phyloP scores from a whole-genome alignment of 2,888 invertebrate genomes.

The Bugula neritina region DNA sequence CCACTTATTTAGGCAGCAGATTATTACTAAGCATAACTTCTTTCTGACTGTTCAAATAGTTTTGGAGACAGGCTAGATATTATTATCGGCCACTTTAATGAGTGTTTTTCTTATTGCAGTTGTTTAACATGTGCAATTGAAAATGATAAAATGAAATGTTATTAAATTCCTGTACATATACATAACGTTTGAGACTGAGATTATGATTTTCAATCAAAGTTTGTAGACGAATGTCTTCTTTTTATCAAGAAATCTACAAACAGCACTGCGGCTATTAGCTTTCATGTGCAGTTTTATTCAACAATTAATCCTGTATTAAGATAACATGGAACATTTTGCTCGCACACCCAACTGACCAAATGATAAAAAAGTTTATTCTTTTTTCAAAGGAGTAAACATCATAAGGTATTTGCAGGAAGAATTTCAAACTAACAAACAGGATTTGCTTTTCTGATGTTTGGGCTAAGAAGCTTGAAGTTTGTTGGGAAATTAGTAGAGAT shows the following conservation, averaged over 20 bases:
- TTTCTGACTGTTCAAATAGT: conserved; percentile 16
- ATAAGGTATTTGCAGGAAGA: no score
- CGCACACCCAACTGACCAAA: neutral
- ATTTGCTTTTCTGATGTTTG: no score
- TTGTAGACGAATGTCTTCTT: conserved; percentile 14
- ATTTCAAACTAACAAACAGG: no score
- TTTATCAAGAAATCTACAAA: conserved; percentile 8
- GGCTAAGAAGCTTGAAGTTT: no score
- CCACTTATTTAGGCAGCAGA: neutral
- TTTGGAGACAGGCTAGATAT: conserved; percentile 5
- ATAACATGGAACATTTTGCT: neutral
- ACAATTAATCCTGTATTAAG: neutral
- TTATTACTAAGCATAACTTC: neutral
- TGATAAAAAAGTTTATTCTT: neutral
- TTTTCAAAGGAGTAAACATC: no score
- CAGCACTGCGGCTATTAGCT: neutral
- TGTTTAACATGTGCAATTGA: neutral
- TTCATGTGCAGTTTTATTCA: neutral
- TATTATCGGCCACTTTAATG: neutral
- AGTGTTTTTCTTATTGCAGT: neutral
- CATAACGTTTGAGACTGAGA: neutral
- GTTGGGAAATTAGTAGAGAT: no score
- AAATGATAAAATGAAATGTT: neutral
- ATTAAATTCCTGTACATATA: no score
- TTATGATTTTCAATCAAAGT: neutral